phyloP scores from a whole-genome alignment of 2,797 vertebrate species.

The Yasuhikotakia modesta region DNA sequence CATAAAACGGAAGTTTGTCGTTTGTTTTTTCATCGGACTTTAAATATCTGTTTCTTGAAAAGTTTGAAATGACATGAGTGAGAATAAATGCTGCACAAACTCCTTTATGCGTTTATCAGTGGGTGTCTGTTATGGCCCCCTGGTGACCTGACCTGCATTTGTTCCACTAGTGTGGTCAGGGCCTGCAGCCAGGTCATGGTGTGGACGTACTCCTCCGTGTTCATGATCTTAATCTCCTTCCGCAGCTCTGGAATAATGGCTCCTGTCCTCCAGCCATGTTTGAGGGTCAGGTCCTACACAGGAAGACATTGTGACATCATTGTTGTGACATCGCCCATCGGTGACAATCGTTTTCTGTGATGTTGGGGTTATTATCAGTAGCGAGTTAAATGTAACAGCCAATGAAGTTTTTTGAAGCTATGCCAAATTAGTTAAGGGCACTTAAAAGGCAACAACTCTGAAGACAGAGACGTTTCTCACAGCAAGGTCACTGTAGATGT shows the following conservation, averaged over 20 bases:
- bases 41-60: no score
- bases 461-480: constrained; percentile 73
- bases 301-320: neutral
- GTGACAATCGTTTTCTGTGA: no score
- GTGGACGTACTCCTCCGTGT: constrained; percentile 88
- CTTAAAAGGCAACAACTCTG: neutral
- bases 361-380: no score
- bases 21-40: no score
- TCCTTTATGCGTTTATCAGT: no score
- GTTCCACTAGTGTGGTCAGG: constrained; percentile 90
- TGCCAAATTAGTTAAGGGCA: no score
- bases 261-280: constrained; percentile 97
- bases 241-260: constrained; percentile 96
- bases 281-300: constrained; percentile 92
- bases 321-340: no score
- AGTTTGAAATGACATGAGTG: no score
- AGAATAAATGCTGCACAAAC: no score
- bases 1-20: no score
- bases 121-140: neutral
- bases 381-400: no score
- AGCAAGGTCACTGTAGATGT: constrained; percentile 98
- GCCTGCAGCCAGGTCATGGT: constrained; percentile 94
- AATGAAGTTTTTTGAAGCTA: no score
- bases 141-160: constrained; percentile 89
- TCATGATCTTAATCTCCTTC: constrained; percentile 97